Evolutionary conservation across 2,888 invertebrate genomes (phyloP), one percentile per base, ranked within the genome.

Genomic region (Drosophila suboccidentalis): DNA sequence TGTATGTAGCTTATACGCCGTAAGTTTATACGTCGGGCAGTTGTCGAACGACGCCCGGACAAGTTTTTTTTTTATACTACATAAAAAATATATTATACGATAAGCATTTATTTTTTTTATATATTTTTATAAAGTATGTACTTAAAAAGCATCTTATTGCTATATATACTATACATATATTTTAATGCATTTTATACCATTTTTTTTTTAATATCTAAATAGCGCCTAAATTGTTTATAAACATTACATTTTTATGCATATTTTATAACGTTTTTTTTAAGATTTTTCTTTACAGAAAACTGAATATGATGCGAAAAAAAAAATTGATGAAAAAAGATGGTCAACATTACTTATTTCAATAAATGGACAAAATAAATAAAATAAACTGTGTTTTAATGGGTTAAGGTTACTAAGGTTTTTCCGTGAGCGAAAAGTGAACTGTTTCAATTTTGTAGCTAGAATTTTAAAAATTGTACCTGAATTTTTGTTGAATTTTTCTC

Each of bases 41-140:
- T 90, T 90, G 90, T 87, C 76, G 73, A 91, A 87, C 83, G 87
- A 89, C 72, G 74, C 67, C 71, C 50, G 65, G 44, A 64, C 39
- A 49, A 39, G 51, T 63, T 61, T 61, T 66, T 64, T 53, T 63
- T 66, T 74, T 54, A 60, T 54, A 60, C 47, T 47, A 43, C 53
- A 39, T 55, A n/a, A 47, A 39, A 15, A 68, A 74, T 17, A 34
- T 34, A 9, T 3, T 32, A 32, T 41, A 19, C 13, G 13, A 29
- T 71, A 70, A 59, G 68, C 68, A 75, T 67, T 75, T 71, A 71
- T 51, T 36, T 36, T 53, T 36, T 17, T 6, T 50, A 22, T 32
- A 22, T 32, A 32, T 32, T 26, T 26, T 19, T 10, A 44, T 36
- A 5, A 44, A 36, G 46, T 32, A 4, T 36, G 36, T 72, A 71